Evolutionary conservation across 92 coral and sea anemone genomes (phyloP).

Genomic region (Hydrozoanthus gracilis): DNA sequence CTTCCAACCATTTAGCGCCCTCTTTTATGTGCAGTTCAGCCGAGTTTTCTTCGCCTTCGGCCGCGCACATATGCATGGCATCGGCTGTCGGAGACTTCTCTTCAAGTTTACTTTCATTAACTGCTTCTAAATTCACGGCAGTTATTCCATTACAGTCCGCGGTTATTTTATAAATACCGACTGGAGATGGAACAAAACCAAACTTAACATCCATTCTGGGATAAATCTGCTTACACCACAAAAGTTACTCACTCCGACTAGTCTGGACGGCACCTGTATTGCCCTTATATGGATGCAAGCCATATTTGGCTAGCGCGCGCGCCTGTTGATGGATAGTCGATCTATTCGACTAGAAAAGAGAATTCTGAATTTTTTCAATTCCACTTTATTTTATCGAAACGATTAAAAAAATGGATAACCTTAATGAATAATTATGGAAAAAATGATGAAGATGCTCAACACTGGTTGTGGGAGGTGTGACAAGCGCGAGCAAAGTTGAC

Average conservation of each 20-base stretch:
- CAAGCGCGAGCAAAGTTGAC: neutral
- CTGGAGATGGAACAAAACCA: conserved; percentile 67
- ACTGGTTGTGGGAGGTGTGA: too few species aligned
- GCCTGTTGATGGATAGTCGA: too few species aligned
- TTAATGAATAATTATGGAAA: too few species aligned
- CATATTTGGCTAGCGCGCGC: too few species aligned
- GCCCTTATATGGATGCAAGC: too few species aligned
- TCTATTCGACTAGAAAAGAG: too few species aligned
- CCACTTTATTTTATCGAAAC: too few species aligned
- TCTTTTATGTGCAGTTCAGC: conserved; percentile 64
- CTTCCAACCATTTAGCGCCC: conserved; percentile 77
- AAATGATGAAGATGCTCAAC: too few species aligned
- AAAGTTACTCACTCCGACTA: too few species aligned
- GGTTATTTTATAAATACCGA: conserved; percentile 70
- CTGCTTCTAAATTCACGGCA: conserved; percentile 52
- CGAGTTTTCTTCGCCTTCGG: neutral
- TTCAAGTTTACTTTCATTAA: conserved; percentile 26
- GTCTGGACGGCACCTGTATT: too few species aligned
- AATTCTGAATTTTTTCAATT: too few species aligned
- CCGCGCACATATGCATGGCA: neutral
- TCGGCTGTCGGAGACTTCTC: neutral
- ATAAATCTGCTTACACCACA: neutral
- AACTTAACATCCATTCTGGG: conserved; percentile 35
- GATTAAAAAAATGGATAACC: too few species aligned
- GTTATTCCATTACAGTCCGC: conserved; percentile 79